phyloP scores from a whole-genome alignment of 2,113 vertebrate species.

The Heloderma charlesbogerti region DNA sequence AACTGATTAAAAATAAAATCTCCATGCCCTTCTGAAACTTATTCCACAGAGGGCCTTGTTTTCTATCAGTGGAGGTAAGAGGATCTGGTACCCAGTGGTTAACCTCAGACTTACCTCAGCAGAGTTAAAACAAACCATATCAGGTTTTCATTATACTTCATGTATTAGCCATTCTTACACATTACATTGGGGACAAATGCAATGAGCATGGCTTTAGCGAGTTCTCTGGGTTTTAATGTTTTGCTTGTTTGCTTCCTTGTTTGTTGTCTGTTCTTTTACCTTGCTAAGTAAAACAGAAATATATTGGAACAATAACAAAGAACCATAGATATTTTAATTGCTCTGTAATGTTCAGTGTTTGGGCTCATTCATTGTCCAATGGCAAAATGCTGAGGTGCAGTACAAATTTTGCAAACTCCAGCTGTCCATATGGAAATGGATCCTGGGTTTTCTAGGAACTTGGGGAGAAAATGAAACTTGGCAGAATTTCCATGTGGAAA shows the following conservation, averaged over 20 bases:
- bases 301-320: constrained; percentile 46
- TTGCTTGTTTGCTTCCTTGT: background rate
- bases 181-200: constrained; percentile 55
- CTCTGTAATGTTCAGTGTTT: constrained; percentile 28
- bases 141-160: constrained; percentile 65
- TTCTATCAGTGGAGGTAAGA: constrained; percentile 63
- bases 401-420: constrained; percentile 69
- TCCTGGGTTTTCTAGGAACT: constrained; percentile 73
- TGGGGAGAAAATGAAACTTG: constrained; percentile 73
- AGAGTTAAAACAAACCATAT: constrained; percentile 53
- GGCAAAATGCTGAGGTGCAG: constrained; percentile 68
- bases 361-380: constrained; percentile 53
- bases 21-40: constrained; percentile 70
- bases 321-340: constrained; percentile 25
- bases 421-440: constrained; percentile 51
- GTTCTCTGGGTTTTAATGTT: constrained; percentile 55
- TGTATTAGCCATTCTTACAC: constrained; percentile 60
- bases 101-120: constrained; percentile 66
- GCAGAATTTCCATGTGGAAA: constrained; percentile 69
- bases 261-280: background rate
- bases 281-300: constrained; percentile 46
- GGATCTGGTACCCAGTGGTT: constrained; percentile 67
- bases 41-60: constrained; percentile 67
- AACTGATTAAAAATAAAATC: constrained; percentile 77
- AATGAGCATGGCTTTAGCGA: constrained; percentile 54